Conservation (phyloP, 1,140 invertebrate genomes). For the Bombus huntii region DNA sequence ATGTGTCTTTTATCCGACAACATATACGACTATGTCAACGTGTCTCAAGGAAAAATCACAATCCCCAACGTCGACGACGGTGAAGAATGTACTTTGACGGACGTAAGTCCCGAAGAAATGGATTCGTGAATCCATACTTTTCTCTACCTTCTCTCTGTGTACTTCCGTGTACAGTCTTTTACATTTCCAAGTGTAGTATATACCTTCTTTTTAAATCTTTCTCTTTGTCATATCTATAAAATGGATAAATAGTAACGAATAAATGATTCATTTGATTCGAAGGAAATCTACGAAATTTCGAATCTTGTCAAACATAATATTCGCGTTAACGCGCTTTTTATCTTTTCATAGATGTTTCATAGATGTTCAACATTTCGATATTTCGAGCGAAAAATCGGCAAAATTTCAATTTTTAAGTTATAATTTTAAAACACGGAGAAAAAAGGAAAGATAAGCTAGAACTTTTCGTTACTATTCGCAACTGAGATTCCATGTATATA, state of each 20-base stretch:
- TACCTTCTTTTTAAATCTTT: neutral
- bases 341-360: too few species aligned
- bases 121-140: neutral
- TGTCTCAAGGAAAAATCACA: constrained; percentile 90
- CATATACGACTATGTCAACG: constrained; percentile 89
- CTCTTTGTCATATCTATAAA: neutral
- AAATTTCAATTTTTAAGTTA: too few species aligned
- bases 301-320: too few species aligned
- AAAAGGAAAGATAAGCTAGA: neutral
- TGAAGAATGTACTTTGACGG: constrained; percentile 89
- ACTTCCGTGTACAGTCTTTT: neutral
- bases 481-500: constrained; percentile 33
- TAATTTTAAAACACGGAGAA: too few species aligned
- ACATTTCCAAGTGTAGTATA: neutral
- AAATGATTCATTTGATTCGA: neutral
- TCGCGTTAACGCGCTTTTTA: neutral
- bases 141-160: neutral
- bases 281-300: neutral
- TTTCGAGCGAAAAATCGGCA: too few species aligned
- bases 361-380: neutral
- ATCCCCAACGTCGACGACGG: constrained; percentile 90
- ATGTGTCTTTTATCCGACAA: constrained; percentile 84
- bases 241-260: constrained; percentile 40
- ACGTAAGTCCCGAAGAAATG: constrained; percentile 84
- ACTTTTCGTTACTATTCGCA: constrained; percentile 27